Evolutionary conservation across 2,113 vertebrate species (phyloP), one percentile per base, ranked within the genome.

Genomic region (Chitala chitala): DNA sequence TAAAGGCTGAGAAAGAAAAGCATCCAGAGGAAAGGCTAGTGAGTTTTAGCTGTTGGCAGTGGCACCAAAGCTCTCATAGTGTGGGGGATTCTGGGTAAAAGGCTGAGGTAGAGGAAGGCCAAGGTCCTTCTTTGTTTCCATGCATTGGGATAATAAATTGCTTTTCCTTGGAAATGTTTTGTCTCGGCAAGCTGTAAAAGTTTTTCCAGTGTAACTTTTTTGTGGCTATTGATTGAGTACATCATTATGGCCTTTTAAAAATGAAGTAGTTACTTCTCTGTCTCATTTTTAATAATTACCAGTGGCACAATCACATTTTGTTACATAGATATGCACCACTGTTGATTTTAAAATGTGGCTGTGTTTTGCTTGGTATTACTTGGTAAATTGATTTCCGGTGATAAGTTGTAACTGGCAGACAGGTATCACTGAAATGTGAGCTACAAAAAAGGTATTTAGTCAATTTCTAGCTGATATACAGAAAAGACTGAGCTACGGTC

Each of bases 1-100:
- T 88, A 84, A 80, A 84, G 83, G 75, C 83, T 79, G 78, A 86
- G 85, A 88, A 78, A 85, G 82, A 86, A 88, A 87, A 90, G 84
- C 88, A 86, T 88, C 84, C 81, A 82, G 83, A 80, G 80, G 76
- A 75, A n/a, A 78, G 82, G 80, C 80, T 82, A 83, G 77, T 78
- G 83, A 79, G 75, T 53, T 65, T 79, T 70, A 44, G 73, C 80
- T 85, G 83, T 79, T 87, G 85, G 84, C 86, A 87, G 65, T 61
- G 48, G 75, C 48, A 69, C 42, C 79, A 78, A 76, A 85, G 83
- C 83, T 77, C 83, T 81, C 81, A 82, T 82, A 79, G 82, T 80
- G 80, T 78, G 50, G 75, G 36, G 74, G 76, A 83, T 74, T 76
- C 33, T 70, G 75, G 77, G 79, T 79, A 79, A 65, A 80, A 71